These are phyloP conservation scores for Triplophysa yarkandensis DNA, from an alignment of 2,797 vertebrate species.

Conservation along the genomic window DNA sequence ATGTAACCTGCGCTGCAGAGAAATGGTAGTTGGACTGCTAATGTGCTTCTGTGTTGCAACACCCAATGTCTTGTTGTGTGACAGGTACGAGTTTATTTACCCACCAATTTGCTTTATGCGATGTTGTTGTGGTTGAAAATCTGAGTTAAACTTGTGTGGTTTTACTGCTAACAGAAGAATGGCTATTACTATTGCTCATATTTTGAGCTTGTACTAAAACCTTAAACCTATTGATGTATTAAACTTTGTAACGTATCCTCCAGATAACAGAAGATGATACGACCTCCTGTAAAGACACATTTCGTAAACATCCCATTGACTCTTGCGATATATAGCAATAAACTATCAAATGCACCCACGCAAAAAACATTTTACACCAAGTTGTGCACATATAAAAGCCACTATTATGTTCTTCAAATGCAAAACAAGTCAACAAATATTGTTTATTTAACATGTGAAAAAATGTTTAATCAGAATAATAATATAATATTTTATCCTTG, in stretches of 20 bases:
- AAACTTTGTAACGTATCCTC: neutral
- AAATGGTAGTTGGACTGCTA: constrained; percentile 24
- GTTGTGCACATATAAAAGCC: too few species aligned
- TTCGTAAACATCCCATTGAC: too few species aligned
- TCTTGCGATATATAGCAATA: too few species aligned
- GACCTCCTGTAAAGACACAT: too few species aligned
- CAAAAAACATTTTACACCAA: too few species aligned
- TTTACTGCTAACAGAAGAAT: neutral
- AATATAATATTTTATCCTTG: neutral
- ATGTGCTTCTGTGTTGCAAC: constrained; percentile 35
- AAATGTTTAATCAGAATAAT: neutral
- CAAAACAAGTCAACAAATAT: neutral
- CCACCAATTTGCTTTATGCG: constrained; percentile 14
- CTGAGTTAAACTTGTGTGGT: constrained; percentile 1
- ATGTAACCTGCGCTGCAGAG: constrained; percentile 37
- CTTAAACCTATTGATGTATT: neutral
- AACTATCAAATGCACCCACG: too few species aligned
- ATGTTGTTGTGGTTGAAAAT: constrained; percentile 13
- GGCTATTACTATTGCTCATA: neutral
- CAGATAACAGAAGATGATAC: neutral
- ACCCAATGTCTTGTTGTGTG: constrained; percentile 32
- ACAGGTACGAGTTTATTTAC: constrained; percentile 11
- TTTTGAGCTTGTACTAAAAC: neutral
- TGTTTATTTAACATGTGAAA: neutral
- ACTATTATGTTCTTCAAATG: too few species aligned